Conservation (phyloP, 1,140 invertebrate genomes). For the Myzus persicae region DNA sequence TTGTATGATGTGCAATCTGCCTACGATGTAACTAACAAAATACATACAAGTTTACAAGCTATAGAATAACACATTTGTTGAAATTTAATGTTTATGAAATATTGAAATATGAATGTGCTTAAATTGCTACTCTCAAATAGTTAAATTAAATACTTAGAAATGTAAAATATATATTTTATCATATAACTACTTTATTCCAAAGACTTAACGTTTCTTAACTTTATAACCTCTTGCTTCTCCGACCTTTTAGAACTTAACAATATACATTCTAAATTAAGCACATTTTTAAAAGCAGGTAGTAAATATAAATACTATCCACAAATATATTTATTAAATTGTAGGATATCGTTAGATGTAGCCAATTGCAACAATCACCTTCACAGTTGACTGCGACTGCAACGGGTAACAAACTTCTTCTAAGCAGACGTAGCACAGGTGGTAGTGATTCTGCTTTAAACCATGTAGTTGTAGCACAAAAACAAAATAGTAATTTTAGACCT, state of each 20-base stretch:
- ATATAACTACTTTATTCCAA: not conserved
- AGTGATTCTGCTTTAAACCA: constrained; percentile 51
- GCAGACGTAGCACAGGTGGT: constrained; percentile 35
- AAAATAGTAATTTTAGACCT: constrained; percentile 6
- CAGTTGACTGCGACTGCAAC: not conserved
- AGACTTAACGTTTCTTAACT: not conserved
- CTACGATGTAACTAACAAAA: not conserved
- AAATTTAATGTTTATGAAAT: not conserved
- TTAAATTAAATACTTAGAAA: not conserved
- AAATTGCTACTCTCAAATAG: not conserved
- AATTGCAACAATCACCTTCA: not conserved
- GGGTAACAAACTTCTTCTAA: constrained; percentile 30
- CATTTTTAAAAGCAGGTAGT: not conserved
- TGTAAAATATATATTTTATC: not conserved
- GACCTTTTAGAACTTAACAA: not conserved
- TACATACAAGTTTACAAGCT: not conserved
- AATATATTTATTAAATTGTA: constrained; percentile 21
- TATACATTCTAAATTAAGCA: not conserved
- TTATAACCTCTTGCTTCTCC: not conserved
- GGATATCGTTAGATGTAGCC: constrained; percentile 39
- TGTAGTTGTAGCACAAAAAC: constrained; percentile 41
- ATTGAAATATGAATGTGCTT: too few relatives aligned
- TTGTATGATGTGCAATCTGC: not conserved
- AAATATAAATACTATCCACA: constrained; percentile 8
- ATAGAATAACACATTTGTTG: not conserved